Percentiles rank a stretch among this genome's conserved stretches.
phyloP scores from a whole-genome alignment of 2,888 invertebrate species.

The Scaptomyza parva region DNA sequence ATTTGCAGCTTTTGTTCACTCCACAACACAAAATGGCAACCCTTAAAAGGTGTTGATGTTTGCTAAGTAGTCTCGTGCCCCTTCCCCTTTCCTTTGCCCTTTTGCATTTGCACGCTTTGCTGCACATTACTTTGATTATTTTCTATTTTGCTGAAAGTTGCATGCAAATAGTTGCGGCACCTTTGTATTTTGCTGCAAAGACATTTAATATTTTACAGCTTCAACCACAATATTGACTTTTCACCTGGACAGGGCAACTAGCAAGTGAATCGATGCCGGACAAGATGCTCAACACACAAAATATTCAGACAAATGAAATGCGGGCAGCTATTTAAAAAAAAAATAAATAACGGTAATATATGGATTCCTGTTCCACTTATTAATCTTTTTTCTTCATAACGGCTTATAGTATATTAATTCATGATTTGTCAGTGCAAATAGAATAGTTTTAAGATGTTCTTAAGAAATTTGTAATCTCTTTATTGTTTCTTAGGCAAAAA shows the following conservation, averaged over 20 bases:
- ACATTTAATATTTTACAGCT: constrained; percentile 73
- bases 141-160: constrained; percentile 74
- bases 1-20: constrained; percentile 72
- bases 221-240: constrained; percentile 75
- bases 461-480: no score
- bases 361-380: no score
- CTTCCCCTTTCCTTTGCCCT: constrained; percentile 21
- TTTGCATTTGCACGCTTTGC: constrained; percentile 46
- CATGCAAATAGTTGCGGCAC: constrained; percentile 73
- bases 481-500: no score
- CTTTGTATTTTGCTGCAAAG: constrained; percentile 33
- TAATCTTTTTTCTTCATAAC: no score
- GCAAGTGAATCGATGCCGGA: constrained; percentile 15
- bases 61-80: constrained; percentile 64
- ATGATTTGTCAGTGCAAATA: no score
- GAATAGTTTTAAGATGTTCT: no score
- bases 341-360: no score
- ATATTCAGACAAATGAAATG: constrained; percentile 34
- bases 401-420: no score
- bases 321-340: constrained; percentile 22
- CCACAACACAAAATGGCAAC: constrained; percentile 40
- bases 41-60: constrained; percentile 76
- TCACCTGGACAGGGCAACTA: constrained; percentile 38
- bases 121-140: constrained; percentile 79
- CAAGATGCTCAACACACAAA: not conserved